A percentile compares a stretch with the other conserved stretches of the same genome.
Evolutionary conservation across 2,888 invertebrate genomes (phyloP).

Genomic region (Teleogryllus oceanicus): DNA sequence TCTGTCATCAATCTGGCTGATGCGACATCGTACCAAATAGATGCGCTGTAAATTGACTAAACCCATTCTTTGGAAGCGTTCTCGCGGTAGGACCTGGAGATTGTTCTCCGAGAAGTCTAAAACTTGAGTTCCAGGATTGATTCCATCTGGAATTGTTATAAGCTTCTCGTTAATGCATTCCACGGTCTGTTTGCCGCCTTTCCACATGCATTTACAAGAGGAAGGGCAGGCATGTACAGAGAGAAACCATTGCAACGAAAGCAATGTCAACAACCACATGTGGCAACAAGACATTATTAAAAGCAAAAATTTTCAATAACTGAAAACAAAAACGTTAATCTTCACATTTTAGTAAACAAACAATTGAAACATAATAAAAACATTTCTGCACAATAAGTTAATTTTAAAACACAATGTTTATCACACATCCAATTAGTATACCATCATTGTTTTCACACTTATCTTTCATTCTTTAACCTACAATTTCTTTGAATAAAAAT

Average conservation of each 20-base stretch:
- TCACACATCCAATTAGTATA: too few relatives aligned
- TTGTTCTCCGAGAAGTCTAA: conserved; percentile 81
- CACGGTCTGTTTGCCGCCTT: conserved; percentile 85
- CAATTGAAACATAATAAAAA: too few relatives aligned
- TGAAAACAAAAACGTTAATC: too few relatives aligned
- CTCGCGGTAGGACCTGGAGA: conserved; percentile 70
- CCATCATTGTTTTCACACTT: too few relatives aligned
- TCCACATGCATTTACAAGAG: conserved; percentile 86
- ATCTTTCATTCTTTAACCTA: too few relatives aligned
- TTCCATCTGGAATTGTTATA: conserved; percentile 70
- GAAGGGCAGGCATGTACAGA: conserved; percentile 62
- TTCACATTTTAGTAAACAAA: too few relatives aligned
- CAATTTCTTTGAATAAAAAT: too few relatives aligned
- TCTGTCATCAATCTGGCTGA: conserved; percentile 72
- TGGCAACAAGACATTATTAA: conserved; percentile 27
- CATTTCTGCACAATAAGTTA: too few relatives aligned
- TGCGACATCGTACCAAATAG: conserved; percentile 72
- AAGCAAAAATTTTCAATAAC: not conserved
- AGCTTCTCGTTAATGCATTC: conserved; percentile 79
- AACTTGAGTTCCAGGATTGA: conserved; percentile 82
- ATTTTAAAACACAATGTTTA: too few relatives aligned
- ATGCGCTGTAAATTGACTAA: conserved; percentile 84
- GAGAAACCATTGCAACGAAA: conserved; percentile 23
- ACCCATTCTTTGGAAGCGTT: conserved; percentile 73
- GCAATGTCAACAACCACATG: conserved; percentile 27